Evolutionary conservation across 2,797 vertebrate species (phyloP), one percentile per base, ranked within the genome.

Genomic region (Gobio occitaniae): DNA sequence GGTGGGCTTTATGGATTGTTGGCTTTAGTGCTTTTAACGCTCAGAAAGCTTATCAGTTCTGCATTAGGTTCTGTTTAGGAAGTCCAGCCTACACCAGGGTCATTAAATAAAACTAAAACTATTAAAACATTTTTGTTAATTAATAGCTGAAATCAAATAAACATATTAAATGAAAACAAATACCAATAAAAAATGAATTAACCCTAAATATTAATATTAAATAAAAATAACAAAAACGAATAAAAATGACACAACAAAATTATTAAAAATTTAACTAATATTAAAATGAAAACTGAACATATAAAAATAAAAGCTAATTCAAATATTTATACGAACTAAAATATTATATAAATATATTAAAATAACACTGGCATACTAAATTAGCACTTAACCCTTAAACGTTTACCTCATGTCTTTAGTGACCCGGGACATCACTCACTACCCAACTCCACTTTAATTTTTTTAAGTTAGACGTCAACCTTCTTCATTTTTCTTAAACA

Each of bases 1-100:
- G 69, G 71, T 81, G 82, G 65, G n/a, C 80, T 80, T 59, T 61
- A 65, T 66, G 59, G 72, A 48, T 36, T 66, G 59, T 25, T 81
- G 36, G 52, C 5, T 71, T 71, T 69, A 32, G 38, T 29, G 56
- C 13, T 29, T 44, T 44, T 61, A 78, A 77, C 1, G 4, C 54
- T 61, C 38, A 38, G 19, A 79, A 48, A 25, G n/a, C 41, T 48
- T 66, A 63, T 50, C 9, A 32, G 29, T 38, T 36, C n/a, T 78
- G 21, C 76, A 25, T 47, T 78, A 4, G 15, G 19, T 38, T 44
- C 47, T 50, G 38, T 75, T 61, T 61, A 11, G 66, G 11, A 76
- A 54, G 32, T 21, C 56, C 54, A 41, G 32, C 36, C 5, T n/a
- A 32, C 72, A 75, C 25, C 50, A 75, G 52, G 10, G 74, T n/a